Evolutionary conservation across 92 coral and sea anemone species (phyloP).

Genomic region (Nematostella vectensis): DNA sequence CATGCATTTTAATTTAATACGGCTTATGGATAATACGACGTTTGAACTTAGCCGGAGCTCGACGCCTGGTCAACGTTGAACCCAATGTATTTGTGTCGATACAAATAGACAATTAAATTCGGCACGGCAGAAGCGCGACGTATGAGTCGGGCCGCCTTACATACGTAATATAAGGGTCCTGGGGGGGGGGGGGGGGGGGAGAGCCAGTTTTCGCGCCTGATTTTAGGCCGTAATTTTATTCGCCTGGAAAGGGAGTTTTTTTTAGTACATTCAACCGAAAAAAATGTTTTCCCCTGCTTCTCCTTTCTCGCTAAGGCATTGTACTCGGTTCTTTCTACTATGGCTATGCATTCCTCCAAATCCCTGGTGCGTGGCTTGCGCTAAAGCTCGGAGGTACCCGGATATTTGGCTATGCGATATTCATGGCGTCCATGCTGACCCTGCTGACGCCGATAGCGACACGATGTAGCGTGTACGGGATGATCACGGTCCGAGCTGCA

Average conservation of each 20-base stretch:
- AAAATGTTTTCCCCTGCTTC: background rate
- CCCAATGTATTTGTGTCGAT: too few relatives aligned
- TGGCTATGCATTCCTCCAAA: slow-evolving; percentile 73
- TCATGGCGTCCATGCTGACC: slow-evolving; percentile 72
- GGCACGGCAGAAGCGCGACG: too few relatives aligned
- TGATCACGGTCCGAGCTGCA: slow-evolving; percentile 63
- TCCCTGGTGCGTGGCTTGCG: slow-evolving; percentile 88
- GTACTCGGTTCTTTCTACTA: slow-evolving; percentile 85
- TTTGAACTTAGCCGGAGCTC: too few relatives aligned
- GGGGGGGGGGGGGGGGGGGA: background rate
- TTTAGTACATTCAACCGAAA: too few relatives aligned
- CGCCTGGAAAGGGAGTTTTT: too few relatives aligned
- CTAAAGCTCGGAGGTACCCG: slow-evolving; percentile 72
- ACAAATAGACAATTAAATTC: too few relatives aligned
- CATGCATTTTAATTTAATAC: too few relatives aligned
- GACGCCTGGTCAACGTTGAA: too few relatives aligned
- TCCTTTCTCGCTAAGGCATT: slow-evolving; percentile 24
- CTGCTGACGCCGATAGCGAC: slow-evolving; percentile 85
- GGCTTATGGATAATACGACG: too few relatives aligned
- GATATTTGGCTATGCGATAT: slow-evolving; percentile 78
- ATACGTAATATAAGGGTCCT: background rate
- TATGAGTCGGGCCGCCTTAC: background rate
- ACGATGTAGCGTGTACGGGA: slow-evolving; percentile 65
- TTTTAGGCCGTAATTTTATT: too few relatives aligned
- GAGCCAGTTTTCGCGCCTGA: too few relatives aligned